A percentile compares a stretch with the other conserved stretches of the same genome.
These are phyloP conservation scores for Conistra vaccinii DNA, from an alignment of 2,888 invertebrate genomes.

Conservation along the genomic window DNA sequence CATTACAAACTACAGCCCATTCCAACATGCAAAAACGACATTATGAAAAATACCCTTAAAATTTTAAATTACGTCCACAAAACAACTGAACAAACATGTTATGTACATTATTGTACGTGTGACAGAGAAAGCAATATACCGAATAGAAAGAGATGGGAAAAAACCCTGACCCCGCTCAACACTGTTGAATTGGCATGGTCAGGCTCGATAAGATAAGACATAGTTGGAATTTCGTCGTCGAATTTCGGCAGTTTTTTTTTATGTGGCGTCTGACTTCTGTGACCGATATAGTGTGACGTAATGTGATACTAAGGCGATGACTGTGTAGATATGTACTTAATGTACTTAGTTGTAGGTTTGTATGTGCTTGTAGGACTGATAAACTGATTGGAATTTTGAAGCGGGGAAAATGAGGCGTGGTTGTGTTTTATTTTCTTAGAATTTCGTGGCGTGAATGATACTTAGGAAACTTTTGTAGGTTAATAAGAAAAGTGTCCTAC, in stretches of 20 bases:
- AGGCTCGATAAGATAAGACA: conserved; percentile 79
- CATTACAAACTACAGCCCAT: conserved; percentile 22
- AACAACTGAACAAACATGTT: conserved; percentile 63
- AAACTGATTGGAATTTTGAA: not conserved
- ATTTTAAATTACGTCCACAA: conserved; percentile 17
- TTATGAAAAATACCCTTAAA: conserved; percentile 35
- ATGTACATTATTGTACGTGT: conserved; percentile 45
- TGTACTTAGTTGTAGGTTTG: not conserved
- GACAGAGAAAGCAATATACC: conserved; percentile 56
- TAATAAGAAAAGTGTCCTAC: no score
- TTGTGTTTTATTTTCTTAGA: no score
- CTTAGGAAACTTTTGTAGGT: no score
- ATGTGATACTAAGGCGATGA: conserved; percentile 14
- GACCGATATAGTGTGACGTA: conserved; percentile 49
- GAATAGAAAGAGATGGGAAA: conserved; percentile 65
- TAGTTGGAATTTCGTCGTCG: conserved; percentile 69
- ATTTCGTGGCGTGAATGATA: no score
- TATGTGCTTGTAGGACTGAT: not conserved
- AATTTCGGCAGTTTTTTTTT: conserved; percentile 61
- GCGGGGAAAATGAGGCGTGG: no score
- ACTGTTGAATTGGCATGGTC: conserved; percentile 78
- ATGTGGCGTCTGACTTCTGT: conserved; percentile 21
- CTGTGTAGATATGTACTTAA: not conserved
- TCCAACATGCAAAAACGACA: conserved; percentile 39
- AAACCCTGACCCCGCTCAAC: conserved; percentile 86